Base-by-base conservation (phyloP, 2,797 vertebrate genomes). In the Falco cherrug region DNA sequence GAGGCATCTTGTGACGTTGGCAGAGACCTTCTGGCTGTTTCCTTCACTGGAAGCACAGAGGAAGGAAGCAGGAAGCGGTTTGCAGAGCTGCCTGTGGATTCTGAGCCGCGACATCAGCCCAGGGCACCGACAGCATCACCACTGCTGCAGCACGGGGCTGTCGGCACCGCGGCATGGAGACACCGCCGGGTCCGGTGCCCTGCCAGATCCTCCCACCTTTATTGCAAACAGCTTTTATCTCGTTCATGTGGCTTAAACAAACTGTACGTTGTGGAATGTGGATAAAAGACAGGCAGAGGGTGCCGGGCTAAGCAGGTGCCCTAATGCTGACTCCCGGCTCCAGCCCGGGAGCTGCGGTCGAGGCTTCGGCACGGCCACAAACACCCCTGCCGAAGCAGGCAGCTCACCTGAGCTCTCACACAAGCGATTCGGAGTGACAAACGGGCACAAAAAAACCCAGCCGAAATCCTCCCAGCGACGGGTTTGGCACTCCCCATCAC, bases 51-150 rank as follows among this genome's bases (percentile, higher is more conserved):
- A 71, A 71, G 33, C 0, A 51, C 28, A 51, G n/a, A 29, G 67
- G 81, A 84, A 90, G 73, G 88, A 90, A 84, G 80, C 80, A 64
- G 87, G 71, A 63, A 69, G 25, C 43, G 21, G 77, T 39, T 59
- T 2, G 21, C 2, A 3, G 41, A 68, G 54, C 45, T 10, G 47
- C 60, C 61, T 11, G 69, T 69, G 35, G 71, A 41, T 10, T 50
- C 24, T 5, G 64, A 63, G 71, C 79, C 28, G 13, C 4, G 11
- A 33, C 76, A 45, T 11, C 18, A 6, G 25, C 69, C 64, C 11
- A 1, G 26, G 26, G 26, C 8, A 2, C 4, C 5, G 60, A 19
- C 37, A 33, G 47, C 13, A 4, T 20, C 10, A 5, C 43, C 24
- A 41, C 68, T 80, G 35, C 48, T n/a, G 14, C 9, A 8, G 77